A percentile compares a stretch with the other conserved stretches of the same genome.
phyloP scores from a whole-genome alignment of 2,113 vertebrate genomes.

The Laterallus jamaicensis region DNA sequence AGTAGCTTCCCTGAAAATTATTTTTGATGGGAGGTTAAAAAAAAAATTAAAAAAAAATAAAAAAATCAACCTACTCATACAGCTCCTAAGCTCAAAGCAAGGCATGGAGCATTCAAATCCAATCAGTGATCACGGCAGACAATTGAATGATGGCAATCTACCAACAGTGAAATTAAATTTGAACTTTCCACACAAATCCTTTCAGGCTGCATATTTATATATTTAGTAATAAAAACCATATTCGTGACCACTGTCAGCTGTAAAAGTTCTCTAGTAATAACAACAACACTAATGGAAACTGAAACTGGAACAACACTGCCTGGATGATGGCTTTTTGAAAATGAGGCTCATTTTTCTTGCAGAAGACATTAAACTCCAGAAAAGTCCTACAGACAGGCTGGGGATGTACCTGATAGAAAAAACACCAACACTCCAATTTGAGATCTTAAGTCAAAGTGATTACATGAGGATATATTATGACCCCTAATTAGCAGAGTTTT shows the following conservation, averaged over 20 bases:
- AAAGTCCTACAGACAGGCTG: neutral
- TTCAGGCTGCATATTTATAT: slow-evolving; percentile 46
- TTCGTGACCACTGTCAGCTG: slow-evolving; percentile 22
- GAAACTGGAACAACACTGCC: neutral
- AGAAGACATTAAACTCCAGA: neutral
- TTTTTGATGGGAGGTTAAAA: slow-evolving; percentile 4
- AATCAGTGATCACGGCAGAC: neutral
- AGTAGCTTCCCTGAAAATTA: neutral
- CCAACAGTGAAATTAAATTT: slow-evolving; percentile 45
- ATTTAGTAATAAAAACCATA: slow-evolving; percentile 55
- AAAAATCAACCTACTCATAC: neutral
- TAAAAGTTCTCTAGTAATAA: neutral
- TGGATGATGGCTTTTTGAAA: neutral
- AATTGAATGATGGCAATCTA: slow-evolving; percentile 30
- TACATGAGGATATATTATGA: neutral
- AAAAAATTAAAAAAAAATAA: neutral
- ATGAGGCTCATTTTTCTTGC: neutral
- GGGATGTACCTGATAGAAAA: neutral
- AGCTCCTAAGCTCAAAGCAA: neutral
- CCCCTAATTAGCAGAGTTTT: neutral
- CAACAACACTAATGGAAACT: slow-evolving; percentile 8
- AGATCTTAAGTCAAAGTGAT: neutral
- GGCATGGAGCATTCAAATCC: neutral
- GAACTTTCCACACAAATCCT: slow-evolving; percentile 47
- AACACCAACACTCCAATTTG: neutral